Evolutionary conservation across 2,797 vertebrate species (phyloP).

Genomic region (Eulemur coronatus): DNA sequence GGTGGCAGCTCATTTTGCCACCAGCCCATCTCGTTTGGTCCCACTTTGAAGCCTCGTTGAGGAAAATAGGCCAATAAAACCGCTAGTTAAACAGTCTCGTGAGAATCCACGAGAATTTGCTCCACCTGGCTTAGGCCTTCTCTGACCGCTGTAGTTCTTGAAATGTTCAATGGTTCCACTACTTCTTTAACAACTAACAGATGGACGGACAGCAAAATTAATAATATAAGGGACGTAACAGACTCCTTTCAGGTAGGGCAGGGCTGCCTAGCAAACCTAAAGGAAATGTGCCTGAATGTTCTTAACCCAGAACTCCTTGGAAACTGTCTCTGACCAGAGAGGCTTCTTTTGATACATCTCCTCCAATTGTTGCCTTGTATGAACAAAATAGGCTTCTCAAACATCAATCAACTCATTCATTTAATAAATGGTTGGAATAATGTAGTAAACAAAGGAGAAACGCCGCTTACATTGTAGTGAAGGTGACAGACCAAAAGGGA

Average conservation of each 20-base stretch:
- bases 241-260: not conserved
- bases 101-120: not conserved
- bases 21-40: not conserved
- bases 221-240: not conserved
- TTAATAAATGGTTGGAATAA: not conserved
- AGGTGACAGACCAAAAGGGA: not conserved
- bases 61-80: not conserved
- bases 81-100: not conserved
- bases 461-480: not conserved
- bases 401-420: not conserved
- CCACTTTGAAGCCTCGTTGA: not conserved
- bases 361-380: not conserved
- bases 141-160: not conserved
- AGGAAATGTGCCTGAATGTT: not conserved
- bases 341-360: not conserved
- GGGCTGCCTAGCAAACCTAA: not conserved
- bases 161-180: not conserved
- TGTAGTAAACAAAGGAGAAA: not conserved
- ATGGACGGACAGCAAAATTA: not conserved
- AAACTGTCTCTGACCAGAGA: not conserved
- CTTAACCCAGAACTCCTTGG: not conserved
- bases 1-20: conserved; percentile 1
- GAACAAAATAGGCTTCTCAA: not conserved
- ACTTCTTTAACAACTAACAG: not conserved
- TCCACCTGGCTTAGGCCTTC: not conserved